phyloP scores from a whole-genome alignment of 2,797 vertebrate species.

The Enteromius anoplus region DNA sequence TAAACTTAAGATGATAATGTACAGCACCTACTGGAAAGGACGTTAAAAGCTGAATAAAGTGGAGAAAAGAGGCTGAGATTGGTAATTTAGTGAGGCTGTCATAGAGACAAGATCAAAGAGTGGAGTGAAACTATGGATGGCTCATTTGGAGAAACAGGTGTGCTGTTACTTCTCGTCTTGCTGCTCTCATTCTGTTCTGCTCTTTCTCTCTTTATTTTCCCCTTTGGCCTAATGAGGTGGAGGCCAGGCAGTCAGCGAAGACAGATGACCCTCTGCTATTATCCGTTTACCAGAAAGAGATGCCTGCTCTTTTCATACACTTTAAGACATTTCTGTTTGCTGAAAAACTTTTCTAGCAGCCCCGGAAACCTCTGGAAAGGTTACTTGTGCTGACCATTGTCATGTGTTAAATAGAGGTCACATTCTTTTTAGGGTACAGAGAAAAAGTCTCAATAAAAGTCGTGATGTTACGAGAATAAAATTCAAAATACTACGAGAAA shows the following conservation, averaged over 20 bases:
- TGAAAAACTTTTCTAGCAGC: neutral
- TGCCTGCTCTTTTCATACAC: constrained; percentile 18
- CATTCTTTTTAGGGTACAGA: neutral
- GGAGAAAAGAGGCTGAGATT: neutral
- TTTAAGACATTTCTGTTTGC: constrained; percentile 7
- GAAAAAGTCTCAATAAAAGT: neutral
- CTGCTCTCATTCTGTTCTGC: neutral
- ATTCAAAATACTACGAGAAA: no score
- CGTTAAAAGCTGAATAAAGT: neutral
- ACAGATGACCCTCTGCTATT: constrained; percentile 37
- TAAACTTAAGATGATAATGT: neutral
- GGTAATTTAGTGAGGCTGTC: neutral
- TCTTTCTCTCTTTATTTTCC: neutral
- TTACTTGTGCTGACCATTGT: constrained; percentile 2
- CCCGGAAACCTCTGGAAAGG: neutral
- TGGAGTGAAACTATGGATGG: constrained; percentile 16
- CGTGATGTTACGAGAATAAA: no score
- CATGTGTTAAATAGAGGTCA: neutral
- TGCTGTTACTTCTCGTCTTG: constrained; percentile 15
- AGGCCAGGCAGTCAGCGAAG: constrained; percentile 11
- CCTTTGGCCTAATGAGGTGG: constrained; percentile 40
- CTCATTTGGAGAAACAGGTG: constrained; percentile 45
- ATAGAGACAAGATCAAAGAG: neutral
- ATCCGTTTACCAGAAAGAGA: constrained; percentile 35
- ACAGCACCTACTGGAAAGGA: neutral